Evolutionary conservation across 2,113 vertebrate species (phyloP).

Genomic region (Antechinus flavipes): DNA sequence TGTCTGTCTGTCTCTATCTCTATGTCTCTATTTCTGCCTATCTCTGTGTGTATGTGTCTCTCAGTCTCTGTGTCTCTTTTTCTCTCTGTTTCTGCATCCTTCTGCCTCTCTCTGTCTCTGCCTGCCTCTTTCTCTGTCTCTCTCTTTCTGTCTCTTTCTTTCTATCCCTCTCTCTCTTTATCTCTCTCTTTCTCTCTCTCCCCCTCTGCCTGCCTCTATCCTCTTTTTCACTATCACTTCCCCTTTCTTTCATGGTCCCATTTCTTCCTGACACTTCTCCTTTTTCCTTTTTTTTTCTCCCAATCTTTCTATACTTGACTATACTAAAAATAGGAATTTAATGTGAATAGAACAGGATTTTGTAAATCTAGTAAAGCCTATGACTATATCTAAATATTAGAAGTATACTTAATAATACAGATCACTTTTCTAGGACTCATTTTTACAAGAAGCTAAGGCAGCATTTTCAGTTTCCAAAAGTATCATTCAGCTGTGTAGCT

Average conservation of each 20-base stretch:
- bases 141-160: not conserved
- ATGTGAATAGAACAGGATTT: not conserved
- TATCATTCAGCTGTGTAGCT: not conserved
- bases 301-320: not conserved
- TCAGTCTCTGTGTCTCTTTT: too few species aligned
- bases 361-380: not conserved
- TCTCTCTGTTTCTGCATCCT: too few species aligned
- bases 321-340: not conserved
- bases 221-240: not conserved
- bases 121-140: too few species aligned
- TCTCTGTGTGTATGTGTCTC: too few species aligned
- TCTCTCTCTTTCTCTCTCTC: too few species aligned
- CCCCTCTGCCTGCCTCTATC: not conserved
- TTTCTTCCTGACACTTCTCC: not conserved
- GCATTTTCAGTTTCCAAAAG: not conserved
- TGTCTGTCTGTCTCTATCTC: too few species aligned
- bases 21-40: too few species aligned
- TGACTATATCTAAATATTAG: not conserved
- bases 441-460: not conserved
- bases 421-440: not conserved
- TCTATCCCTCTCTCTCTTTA: not conserved
- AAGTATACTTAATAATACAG: not conserved
- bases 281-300: not conserved
- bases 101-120: too few species aligned
- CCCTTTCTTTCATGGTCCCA: not conserved